A percentile compares a stretch with the other conserved stretches of the same genome.
Conservation (phyloP, 2,888 invertebrate species). For the Chrysolina oricalcia region DNA sequence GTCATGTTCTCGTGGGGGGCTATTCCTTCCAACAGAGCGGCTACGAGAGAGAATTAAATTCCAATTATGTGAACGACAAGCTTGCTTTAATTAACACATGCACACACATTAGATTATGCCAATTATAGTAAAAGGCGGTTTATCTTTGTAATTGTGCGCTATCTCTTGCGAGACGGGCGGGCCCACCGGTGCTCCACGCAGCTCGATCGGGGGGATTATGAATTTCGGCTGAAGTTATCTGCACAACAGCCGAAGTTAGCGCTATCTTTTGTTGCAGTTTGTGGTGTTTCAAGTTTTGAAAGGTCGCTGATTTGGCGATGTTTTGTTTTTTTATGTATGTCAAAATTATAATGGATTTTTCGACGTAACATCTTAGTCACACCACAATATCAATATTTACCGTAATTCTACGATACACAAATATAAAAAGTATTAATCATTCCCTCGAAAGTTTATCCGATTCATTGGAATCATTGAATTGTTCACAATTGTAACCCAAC, state of each 20-base stretch:
- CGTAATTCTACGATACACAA: no score
- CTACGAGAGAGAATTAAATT: conserved; percentile 55
- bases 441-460: no score
- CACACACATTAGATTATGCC: conserved; percentile 60
- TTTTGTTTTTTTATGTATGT: no score
- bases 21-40: conserved; percentile 24
- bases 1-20: not conserved
- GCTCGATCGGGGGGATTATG: conserved; percentile 24
- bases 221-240: conserved; percentile 47
- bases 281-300: not conserved
- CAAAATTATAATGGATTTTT: no score
- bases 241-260: conserved; percentile 43
- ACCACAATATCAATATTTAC: no score
- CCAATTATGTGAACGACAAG: conserved; percentile 59
- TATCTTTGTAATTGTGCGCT: conserved; percentile 57
- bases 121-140: conserved; percentile 58
- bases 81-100: conserved; percentile 61
- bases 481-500: no score
- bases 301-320: no score
- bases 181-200: not conserved
- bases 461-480: no score
- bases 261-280: conserved; percentile 40
- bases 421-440: no score
- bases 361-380: no score
- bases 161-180: conserved; percentile 47